Evolutionary conservation across 2,888 invertebrate species (phyloP).

Genomic region (Amblyjoppa fuscipennis): DNA sequence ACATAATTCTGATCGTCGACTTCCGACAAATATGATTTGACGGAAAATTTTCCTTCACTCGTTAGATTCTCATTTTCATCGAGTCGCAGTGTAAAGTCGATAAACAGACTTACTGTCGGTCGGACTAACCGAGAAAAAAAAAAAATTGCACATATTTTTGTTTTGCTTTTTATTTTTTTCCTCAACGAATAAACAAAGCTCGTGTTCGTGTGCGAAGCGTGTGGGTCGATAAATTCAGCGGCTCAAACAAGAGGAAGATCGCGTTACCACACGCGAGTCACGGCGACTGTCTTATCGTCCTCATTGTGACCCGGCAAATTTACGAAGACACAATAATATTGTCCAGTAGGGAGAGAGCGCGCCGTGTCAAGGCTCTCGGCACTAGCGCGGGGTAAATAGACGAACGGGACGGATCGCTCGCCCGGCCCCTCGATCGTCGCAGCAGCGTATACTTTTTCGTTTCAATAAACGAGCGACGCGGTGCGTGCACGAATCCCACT

Average conservation of each 20-base stretch:
- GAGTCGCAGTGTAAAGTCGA: conserved; percentile 16
- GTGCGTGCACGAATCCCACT: too few species aligned
- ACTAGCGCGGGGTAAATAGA: background rate
- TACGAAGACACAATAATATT: conserved; percentile 46
- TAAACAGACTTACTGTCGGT: background rate
- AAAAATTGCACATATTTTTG: background rate
- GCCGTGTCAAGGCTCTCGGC: conserved; percentile 21
- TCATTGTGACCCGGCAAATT: conserved; percentile 45
- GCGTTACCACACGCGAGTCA: conserved; percentile 3
- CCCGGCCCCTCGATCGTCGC: background rate
- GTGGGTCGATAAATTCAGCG: conserved; percentile 23
- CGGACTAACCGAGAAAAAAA: background rate
- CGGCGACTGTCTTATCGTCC: conserved; percentile 29
- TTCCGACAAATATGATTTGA: conserved; percentile 36
- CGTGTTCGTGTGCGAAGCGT: background rate
- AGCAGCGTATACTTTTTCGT: background rate
- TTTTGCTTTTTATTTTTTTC: background rate
- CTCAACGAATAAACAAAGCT: background rate
- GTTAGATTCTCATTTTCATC: conserved; percentile 12
- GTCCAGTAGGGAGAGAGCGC: conserved; percentile 14
- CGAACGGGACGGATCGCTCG: conserved; percentile 9
- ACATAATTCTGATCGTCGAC: conserved; percentile 51
- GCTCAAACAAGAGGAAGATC: background rate
- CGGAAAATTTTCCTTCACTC: conserved; percentile 10
- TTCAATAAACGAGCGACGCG: too few species aligned